Conservation (phyloP, 2,797 vertebrate species). For the Tinamus major region DNA sequence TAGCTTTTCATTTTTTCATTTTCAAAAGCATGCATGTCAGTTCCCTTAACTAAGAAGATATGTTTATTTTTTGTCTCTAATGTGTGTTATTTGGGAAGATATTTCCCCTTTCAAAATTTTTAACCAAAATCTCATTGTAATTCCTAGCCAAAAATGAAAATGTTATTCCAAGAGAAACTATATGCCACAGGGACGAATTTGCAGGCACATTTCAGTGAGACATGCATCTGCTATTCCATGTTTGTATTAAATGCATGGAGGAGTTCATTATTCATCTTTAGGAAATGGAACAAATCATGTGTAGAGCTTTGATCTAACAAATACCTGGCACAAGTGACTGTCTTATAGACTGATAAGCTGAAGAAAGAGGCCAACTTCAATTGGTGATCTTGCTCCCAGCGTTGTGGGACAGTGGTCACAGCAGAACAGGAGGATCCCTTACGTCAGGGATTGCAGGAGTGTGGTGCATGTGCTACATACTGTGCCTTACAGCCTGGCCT, state of each 20-base stretch:
- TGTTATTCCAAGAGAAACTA: not conserved
- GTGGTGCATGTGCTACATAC: not conserved
- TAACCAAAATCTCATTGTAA: not conserved
- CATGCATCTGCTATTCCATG: not conserved
- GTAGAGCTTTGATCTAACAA: not conserved
- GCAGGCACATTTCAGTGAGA: not conserved
- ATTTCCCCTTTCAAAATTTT: not conserved
- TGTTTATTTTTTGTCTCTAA: not conserved
- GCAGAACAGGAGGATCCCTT: not conserved
- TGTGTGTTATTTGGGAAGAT: not conserved
- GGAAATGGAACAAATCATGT: not conserved
- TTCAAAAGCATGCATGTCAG: not conserved
- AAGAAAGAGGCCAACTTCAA: not conserved
- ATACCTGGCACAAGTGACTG: not conserved
- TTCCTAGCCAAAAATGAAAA: not conserved
- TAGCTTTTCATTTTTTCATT: too few relatives aligned
- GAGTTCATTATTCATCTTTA: not conserved
- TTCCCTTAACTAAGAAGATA: not conserved
- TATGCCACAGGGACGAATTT: not conserved
- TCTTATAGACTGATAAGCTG: not conserved
- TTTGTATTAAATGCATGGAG: not conserved
- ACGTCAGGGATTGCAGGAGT: rapidly evolving
- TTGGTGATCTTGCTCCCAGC: not conserved
- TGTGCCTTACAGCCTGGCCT: not conserved
- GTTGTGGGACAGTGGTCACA: not conserved